Evolutionary conservation across 2,797 vertebrate species (phyloP), one percentile per base, ranked within the genome.

Genomic region (Lateolabrax maculatus): DNA sequence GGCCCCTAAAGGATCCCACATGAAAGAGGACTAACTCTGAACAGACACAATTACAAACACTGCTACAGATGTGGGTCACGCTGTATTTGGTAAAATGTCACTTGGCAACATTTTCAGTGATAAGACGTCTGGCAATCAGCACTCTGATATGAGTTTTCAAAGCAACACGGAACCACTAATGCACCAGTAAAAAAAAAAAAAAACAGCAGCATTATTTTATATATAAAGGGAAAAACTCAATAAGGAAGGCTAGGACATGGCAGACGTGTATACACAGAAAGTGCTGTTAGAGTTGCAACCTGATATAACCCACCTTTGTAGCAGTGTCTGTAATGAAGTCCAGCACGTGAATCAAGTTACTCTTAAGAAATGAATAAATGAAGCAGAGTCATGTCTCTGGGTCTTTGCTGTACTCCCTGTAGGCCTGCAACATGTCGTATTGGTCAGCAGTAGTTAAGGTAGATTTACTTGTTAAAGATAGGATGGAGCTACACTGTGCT

Each of bases 311-410:
- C 39, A 23, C 11, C 46, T 55, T 13, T 75, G 74, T 72, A 37
- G 41, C 34, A 37, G 25, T 70, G 70, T 55, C 66, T 72, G 15
- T 52, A 27, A 65, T 11, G 55, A 27, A 6, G 23, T 60, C 48
- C 34, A 41, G 55, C 66, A 25, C 29, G 39, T 60, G 58, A 75
- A 68, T 86, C 69, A 52, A 53, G 52, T 86, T 81, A 72, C 75
- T 83, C 19, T 43, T 61, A 23, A 80, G 51, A 68, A 79, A 82
- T 79, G 9, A 13, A 52, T 69, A 44, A 71, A 44, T 3, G 23
- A 27, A 2, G 0, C 34, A 4, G 18, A 36, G 49, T 63, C 31
- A 18, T 21, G 9, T 74, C 31, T 60, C 11, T 23, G 15, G n/a
- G 31, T 46, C 56, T 48, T 27, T 10, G 39, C 25, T 43, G 9